phyloP scores from a whole-genome alignment of 2,113 vertebrate species.

The Papio anubis region DNA sequence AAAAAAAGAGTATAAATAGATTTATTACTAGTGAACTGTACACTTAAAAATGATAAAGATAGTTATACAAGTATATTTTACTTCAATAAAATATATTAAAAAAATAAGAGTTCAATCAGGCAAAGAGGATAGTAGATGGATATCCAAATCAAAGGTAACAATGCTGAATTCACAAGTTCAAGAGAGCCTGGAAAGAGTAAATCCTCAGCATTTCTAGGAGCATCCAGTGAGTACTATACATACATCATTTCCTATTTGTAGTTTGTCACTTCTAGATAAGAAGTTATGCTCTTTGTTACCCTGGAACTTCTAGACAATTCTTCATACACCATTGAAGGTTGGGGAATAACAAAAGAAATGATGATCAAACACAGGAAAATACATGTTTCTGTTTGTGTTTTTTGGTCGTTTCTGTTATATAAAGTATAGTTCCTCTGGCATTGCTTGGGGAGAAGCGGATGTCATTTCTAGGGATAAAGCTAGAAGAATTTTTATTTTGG shows the following conservation, averaged over 20 bases:
- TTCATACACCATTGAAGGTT: neutral
- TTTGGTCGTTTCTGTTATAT: neutral
- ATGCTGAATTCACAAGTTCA: neutral
- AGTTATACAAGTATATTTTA: too few species aligned
- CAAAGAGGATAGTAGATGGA: neutral
- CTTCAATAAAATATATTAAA: too few species aligned
- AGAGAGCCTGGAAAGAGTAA: neutral
- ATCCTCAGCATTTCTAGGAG: neutral
- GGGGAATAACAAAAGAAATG: neutral
- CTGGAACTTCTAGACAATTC: neutral
- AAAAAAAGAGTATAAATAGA: too few species aligned
- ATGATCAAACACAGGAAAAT: neutral
- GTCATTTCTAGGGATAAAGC: neutral
- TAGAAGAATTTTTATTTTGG: neutral
- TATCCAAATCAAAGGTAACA: neutral
- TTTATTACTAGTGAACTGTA: too few species aligned
- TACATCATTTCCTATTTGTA: neutral
- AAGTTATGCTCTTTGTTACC: neutral
- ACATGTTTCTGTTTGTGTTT: neutral
- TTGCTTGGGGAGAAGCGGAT: neutral
- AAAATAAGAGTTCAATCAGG: neutral
- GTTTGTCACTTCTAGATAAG: neutral
- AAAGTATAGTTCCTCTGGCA: neutral
- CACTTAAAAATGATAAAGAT: too few species aligned
- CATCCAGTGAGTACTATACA: neutral